Evolutionary conservation across 1,140 invertebrate species (phyloP).

Genomic region (Telenomus remus): DNA sequence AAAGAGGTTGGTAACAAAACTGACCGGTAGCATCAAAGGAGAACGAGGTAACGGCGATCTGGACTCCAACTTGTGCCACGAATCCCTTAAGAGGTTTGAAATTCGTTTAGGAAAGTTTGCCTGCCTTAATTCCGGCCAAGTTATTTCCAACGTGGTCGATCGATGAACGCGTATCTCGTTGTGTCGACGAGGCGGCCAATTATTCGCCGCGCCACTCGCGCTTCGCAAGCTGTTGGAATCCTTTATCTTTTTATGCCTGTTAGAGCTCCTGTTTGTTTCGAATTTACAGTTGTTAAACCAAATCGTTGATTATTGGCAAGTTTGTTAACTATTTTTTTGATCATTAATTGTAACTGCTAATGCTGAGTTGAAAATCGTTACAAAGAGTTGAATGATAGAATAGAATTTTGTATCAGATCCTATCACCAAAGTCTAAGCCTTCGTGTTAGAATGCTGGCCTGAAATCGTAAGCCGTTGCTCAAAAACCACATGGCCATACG

Average conservation of each 20-base stretch:
- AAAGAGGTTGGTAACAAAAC: conserved; percentile 9
- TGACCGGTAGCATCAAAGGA: conserved; percentile 11
- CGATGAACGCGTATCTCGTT: conserved; percentile 51
- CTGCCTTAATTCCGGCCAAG: conserved; percentile 40
- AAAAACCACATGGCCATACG: conserved; percentile 27
- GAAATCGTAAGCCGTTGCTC: conserved; percentile 31
- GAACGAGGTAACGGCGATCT: conserved; percentile 20
- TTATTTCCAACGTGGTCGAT: conserved; percentile 49
- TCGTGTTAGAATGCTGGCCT: conserved; percentile 14
- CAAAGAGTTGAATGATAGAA: too few species aligned
- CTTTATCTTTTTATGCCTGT: conserved; percentile 52
- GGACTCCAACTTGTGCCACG: conserved; percentile 18
- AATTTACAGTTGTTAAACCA: conserved; percentile 18
- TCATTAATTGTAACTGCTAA: too few species aligned
- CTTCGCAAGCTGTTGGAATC: conserved; percentile 46
- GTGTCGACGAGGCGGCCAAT: conserved; percentile 43
- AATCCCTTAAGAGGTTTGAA: conserved; percentile 50
- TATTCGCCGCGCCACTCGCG: conserved; percentile 54
- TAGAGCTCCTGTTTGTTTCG: conserved; percentile 38
- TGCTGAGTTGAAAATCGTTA: too few species aligned
- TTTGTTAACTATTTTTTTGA: too few species aligned
- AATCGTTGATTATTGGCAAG: too few species aligned
- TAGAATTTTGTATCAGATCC: neutral
- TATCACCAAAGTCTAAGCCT: too few species aligned
- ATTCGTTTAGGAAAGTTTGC: conserved; percentile 56